Conservation (phyloP, 2,113 vertebrate genomes). For the Coregonus clupeaformis region DNA sequence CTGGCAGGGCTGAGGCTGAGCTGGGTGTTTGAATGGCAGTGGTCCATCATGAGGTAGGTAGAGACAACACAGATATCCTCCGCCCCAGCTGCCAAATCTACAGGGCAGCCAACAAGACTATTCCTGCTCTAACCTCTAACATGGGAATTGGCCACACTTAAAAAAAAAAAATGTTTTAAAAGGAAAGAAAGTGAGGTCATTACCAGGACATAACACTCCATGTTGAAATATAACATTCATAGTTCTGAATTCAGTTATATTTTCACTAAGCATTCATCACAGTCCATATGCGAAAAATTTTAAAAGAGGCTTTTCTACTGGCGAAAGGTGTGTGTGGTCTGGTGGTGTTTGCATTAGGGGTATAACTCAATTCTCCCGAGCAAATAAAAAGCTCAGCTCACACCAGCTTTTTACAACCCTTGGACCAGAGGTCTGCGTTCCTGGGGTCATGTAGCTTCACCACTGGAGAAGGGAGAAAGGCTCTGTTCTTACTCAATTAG, state of each 20-base stretch:
- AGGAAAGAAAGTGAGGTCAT: background rate
- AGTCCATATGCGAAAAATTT: background rate
- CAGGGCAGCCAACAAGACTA: background rate
- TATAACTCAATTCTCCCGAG: constrained; percentile 16
- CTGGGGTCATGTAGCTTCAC: background rate
- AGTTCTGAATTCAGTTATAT: background rate
- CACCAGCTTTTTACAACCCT: constrained; percentile 59
- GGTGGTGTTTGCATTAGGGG: constrained; percentile 54
- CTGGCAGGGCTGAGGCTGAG: constrained; percentile 14
- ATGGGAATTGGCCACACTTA: background rate
- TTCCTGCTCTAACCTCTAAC: background rate
- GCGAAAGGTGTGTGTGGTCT: constrained; percentile 66
- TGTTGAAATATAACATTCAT: background rate
- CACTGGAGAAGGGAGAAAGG: background rate
- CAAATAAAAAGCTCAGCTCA: constrained; percentile 53
- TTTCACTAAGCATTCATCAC: background rate
- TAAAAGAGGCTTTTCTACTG: background rate
- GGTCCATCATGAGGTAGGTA: constrained; percentile 12
- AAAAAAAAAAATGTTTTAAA: background rate
- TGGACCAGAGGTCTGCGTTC: background rate
- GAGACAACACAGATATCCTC: constrained; percentile 23
- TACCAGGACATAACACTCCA: background rate
- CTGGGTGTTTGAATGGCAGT: constrained; percentile 14
- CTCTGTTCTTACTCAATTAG: constrained; percentile 13
- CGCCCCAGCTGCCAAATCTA: background rate